Base-by-base conservation (phyloP, 2,113 vertebrate species). In the Dicerorhinus sumatrensis region DNA sequence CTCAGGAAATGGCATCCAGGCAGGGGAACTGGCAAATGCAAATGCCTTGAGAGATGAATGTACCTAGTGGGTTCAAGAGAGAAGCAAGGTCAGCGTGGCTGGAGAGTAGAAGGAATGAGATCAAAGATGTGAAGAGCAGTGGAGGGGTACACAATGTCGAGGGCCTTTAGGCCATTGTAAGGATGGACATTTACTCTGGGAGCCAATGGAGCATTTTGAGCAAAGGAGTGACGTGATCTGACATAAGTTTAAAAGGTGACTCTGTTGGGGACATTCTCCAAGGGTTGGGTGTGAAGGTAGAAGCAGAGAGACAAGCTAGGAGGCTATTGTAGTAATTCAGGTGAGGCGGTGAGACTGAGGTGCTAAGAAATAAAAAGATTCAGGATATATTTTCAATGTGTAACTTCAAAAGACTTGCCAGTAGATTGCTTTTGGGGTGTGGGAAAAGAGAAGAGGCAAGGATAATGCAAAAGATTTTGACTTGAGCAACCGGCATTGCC, bases 81-180 rank as follows among this genome's bases (percentile, higher is more conserved):
- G 81, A 86, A 73, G 29, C 46, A 54, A 87, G 18, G 1, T 46
- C 29, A 80, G 29, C 20, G 16, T 27, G 23, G 51, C n/a, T 36
- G 48, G 73, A 67, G 25, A 48, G 5, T 1, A 42, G 54, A 0
- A 56, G 58, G 18, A 75, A 46, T 31, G 58, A 85, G 21, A 67
- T 36, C 6, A 54, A 46, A 85, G 63, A 46, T 48, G 17, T 4
- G 2, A 81, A 39, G 51, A 7, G 14, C 2, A 46, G 8, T 1
- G 0, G 69, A 18, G 56, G 21, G 0, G 18, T 13, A 36, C 3
- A 3, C 33, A 25, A 1, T 0, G 1, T 13, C 3, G 1, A 67
- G n/a, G 56, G 39, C 13, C 54, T 82, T n/a, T 9, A 51, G 1
- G 16, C 10, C 42, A 5, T 0, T 46, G 48, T 72, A 69, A 39